phyloP scores from a whole-genome alignment of 2,888 invertebrate genomes.

The Parnassius mnemosyne region DNA sequence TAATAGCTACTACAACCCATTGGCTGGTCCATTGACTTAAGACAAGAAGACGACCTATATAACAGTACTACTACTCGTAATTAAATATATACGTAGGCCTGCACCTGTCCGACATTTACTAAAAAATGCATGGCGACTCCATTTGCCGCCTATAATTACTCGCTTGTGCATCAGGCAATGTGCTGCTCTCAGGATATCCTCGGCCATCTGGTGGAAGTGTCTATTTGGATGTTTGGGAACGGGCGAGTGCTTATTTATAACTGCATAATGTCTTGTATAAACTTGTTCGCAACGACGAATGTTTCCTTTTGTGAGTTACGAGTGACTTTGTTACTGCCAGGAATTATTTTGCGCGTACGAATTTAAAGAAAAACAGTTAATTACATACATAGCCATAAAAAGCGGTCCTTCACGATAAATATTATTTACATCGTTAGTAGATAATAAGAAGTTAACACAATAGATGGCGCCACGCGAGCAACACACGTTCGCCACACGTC shows the following conservation, averaged over 20 bases:
- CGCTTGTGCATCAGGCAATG: constrained; percentile 49
- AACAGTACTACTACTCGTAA: too few relatives aligned
- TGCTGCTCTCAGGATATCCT: constrained; percentile 74
- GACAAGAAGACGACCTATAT: too few relatives aligned
- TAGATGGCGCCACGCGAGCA: constrained; percentile 57
- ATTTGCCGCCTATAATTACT: constrained; percentile 63
- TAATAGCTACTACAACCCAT: too few relatives aligned
- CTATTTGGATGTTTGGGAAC: constrained; percentile 46
- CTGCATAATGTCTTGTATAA: constrained; percentile 31
- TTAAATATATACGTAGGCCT: too few relatives aligned
- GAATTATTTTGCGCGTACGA: neutral
- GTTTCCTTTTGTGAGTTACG: constrained; percentile 21
- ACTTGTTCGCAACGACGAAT: constrained; percentile 17
- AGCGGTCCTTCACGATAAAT: constrained; percentile 21
- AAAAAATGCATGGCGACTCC: constrained; percentile 38
- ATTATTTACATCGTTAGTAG: constrained; percentile 34
- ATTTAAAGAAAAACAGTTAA: neutral
- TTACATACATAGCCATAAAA: constrained; percentile 12
- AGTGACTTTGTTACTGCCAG: constrained; percentile 10
- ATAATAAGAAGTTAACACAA: constrained; percentile 56
- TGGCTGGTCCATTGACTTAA: too few relatives aligned
- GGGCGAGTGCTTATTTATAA: constrained; percentile 40
- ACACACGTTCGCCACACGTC: constrained; percentile 59
- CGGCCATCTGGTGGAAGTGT: constrained; percentile 69
- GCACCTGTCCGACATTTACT: constrained; percentile 20